Base-by-base conservation (phyloP, 2,888 invertebrate species). In the Iselma pallidipennis region DNA sequence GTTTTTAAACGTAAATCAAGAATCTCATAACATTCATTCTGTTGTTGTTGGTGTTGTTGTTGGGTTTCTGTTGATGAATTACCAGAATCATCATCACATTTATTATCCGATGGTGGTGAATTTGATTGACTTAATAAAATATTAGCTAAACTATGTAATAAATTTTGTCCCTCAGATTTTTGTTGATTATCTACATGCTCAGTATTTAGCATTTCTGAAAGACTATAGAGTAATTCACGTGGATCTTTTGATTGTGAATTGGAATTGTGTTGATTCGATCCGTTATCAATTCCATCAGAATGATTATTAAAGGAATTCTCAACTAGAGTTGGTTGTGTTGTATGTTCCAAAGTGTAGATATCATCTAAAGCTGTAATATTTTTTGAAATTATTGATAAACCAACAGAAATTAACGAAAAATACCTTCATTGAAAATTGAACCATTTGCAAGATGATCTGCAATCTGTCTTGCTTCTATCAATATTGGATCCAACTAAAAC, bases 181-280 rank as follows among this genome's bases (percentile, higher is more conserved):
- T 68, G 64, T 42, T 66, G 45, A 29, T 67, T 63, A 50, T 63
- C 66, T 54, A 55, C 59, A 55, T 57, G 58, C n/a, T 60, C 59
- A 12, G 28, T 57, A 49, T 66, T 67, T 31, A 69, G 49, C 16
- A 69, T 66, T 29, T 63, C 67, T 9, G 68, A 69, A 55, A 69
- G 55, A 53, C 66, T 68, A 7, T 65, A 55, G 1, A 68, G 28
- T 16, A 71, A 67, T 23, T 66, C 63, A 45, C 57, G 63, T 10
- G 66, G 51, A 31, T 64, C 68, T 65, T 53, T 63, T 6, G 16
- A 52, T 42, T 10, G 31, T 37, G 9, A 23, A n/a, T 33, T 57
- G 5, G 28, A 21, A 25, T 50, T 49, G 3, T 54, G 16, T 33
- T 52, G 59, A 19, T 28, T 28, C 1, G 53, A 49, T 3, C 42